Evolutionary conservation across 2,113 vertebrate genomes (phyloP), one percentile per base, ranked within the genome.

Genomic region (Rhinichthys klamathensis): DNA sequence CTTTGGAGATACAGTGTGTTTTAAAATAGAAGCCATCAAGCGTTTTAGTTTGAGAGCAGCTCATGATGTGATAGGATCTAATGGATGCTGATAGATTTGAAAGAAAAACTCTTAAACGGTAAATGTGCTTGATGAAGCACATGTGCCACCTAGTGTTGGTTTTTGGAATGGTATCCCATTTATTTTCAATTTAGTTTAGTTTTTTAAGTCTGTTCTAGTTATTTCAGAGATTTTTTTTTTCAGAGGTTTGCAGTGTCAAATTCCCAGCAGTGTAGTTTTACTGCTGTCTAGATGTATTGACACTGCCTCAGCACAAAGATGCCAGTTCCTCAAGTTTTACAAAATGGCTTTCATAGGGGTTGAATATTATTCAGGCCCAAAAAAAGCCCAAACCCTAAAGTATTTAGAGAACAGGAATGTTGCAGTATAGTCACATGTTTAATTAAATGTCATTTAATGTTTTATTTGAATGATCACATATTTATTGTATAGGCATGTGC

Each of bases 111-210:
- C 15, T 70, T 49, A n/a, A 13, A 21, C 51, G 5, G 27, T 35
- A 2, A 73, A 61, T 56, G 35, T 8, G 11, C 23, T 61, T 15
- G 6, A 11, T 91, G 86, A 87, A 23, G 32, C 83, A 82, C 72
- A 86, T 88, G 0, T 81, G 90, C 93, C 93, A 89, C 84, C 93
- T 88, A 89, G 91, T 92, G 93, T 90, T 87, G 12, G 74, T 8
- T 84, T 4, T 11, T 38, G 65, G 75, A 87, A 89, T 21, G 90
- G 83, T 88, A 88, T 60, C 18, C 73, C 83, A 72, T 67, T 70
- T 2, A 56, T 56, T 7, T 41, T 41, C 21, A 72, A 13, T 12
- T 72, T n/a, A 72, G 10, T 35, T 67, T 67, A 18, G 7, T 27
- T 67, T 32, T n/a, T 38, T 69, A 9, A 32, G 27, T 67, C 3